Base-by-base conservation (phyloP, 2,797 vertebrate species). In the Chelmon rostratus region DNA sequence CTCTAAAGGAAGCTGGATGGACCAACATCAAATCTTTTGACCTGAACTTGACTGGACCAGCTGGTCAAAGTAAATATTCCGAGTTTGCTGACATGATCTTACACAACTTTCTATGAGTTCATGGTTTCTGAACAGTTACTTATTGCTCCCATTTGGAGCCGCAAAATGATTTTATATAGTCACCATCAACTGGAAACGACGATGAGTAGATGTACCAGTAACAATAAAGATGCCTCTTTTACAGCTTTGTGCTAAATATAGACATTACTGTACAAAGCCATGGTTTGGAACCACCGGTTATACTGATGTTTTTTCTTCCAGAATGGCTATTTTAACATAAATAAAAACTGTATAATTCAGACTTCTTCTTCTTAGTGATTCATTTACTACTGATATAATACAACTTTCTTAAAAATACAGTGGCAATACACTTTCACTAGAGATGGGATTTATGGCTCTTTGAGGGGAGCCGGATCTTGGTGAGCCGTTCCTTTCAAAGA, bases 61-160 rank as follows among this genome's bases (percentile, higher is more conserved):
- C 15, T 62, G 64, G 16, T 62, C 10, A 61, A 18, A 19, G 37
- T 63, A 63, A 63, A 71, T 33, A 35, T 4, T 35, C 4, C 25
- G 18, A 68, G 8, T 42, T 42, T 73, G 72, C 68, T 69, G 52
- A 56, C 47, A 35, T 54, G 3, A 11, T 38, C 54, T 66, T 47
- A 16, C 21, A 15, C 5, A 74, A 67, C 54, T 12, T 5, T 42
- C 3, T n/a, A 16, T 0, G 9, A 46, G 65, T 46, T 58, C 57
- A 64, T 18, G 49, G 13, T 57, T 31, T 40, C 50, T 18, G 50
- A 62, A 77, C 8, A 49, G 33, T 62, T 8, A 47, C 49, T 38
- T 8, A 35, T 57, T 72, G 47, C 8, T 56, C n/a, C 28, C 11
- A 56, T 71, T 67, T 73, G 6, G 18, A 63, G 18, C 50, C 10